Evolutionary conservation across 2,888 invertebrate species (phyloP).

Genomic region (Diloba caeruleocephala): DNA sequence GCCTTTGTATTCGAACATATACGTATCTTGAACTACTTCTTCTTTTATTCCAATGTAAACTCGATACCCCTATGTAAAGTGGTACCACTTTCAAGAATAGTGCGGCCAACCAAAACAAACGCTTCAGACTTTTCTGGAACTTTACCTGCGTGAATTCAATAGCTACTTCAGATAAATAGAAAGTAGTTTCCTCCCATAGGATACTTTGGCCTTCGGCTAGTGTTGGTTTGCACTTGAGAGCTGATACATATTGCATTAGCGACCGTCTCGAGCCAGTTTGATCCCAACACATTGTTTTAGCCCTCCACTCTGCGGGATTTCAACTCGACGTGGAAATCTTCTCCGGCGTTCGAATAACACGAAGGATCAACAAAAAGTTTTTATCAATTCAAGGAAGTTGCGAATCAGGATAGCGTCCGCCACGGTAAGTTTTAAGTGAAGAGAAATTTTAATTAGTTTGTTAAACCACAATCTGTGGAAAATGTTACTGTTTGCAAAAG

Average conservation of each 20-base stretch:
- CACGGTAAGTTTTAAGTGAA: constrained; percentile 46
- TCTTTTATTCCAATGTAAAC: no score
- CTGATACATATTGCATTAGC: constrained; percentile 81
- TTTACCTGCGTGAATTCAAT: constrained; percentile 48
- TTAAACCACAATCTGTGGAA: constrained; percentile 40
- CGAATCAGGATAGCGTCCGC: constrained; percentile 35
- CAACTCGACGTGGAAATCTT: constrained; percentile 50
- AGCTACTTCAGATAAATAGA: constrained; percentile 52
- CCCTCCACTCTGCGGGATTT: constrained; percentile 53
- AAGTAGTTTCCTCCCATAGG: constrained; percentile 47
- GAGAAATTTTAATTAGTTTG: constrained; percentile 53
- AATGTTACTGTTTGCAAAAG: constrained; percentile 32
- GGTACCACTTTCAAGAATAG: not conserved
- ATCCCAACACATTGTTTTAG: constrained; percentile 71
- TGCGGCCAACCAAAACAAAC: constrained; percentile 34
- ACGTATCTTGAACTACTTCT: not conserved
- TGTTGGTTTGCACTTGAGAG: constrained; percentile 57
- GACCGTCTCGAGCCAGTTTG: constrained; percentile 64
- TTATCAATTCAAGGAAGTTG: constrained; percentile 55
- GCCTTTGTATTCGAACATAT: no score
- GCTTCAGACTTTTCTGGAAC: constrained; percentile 27
- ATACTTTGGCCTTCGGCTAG: constrained; percentile 48
- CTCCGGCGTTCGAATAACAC: constrained; percentile 51
- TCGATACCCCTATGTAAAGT: not conserved
- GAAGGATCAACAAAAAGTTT: constrained; percentile 57